A percentile compares a stretch with the other conserved stretches of the same genome.
phyloP scores from a whole-genome alignment of 1,140 invertebrate species.

The Listronotus bonariensis region DNA sequence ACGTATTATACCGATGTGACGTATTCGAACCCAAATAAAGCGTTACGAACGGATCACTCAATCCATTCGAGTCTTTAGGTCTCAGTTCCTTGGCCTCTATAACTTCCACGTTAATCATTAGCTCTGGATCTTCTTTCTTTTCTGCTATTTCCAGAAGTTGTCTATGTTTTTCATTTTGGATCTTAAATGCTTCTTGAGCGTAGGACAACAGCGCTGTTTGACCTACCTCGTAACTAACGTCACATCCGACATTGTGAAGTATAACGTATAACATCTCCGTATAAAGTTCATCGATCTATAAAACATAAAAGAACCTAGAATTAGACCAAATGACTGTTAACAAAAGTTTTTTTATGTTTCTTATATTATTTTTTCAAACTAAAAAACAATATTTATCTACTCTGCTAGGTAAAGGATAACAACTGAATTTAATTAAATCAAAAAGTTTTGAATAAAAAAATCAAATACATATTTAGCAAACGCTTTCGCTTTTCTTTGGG shows the following conservation, averaged over 20 bases:
- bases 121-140: slow-evolving; percentile 85
- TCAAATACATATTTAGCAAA: no score
- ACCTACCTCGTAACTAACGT: slow-evolving; percentile 69
- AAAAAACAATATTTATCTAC: no score
- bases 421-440: no score
- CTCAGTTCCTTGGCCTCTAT: slow-evolving; percentile 90
- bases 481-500: no score
- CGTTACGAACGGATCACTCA: slow-evolving; percentile 94
- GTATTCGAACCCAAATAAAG: slow-evolving; percentile 77
- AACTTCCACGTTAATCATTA: slow-evolving; percentile 90
- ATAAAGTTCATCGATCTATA: slow-evolving; percentile 88
- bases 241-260: slow-evolving; percentile 85
- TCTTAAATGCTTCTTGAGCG: slow-evolving; percentile 86
- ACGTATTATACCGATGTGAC: slow-evolving; percentile 81
- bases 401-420: no score
- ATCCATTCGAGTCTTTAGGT: slow-evolving; percentile 94
- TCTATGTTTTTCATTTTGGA: slow-evolving; percentile 74
- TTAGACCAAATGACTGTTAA: no score
- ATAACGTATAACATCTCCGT: slow-evolving; percentile 91
- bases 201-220: slow-evolving; percentile 76
- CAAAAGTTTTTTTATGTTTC: no score
- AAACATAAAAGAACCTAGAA: slow-evolving; percentile 38
- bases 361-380: no score
- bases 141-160: slow-evolving; percentile 69
- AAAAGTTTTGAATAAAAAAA: no score